Evolutionary conservation across 2,797 vertebrate species (phyloP).

Genomic region (Austrolebias charrua): DNA sequence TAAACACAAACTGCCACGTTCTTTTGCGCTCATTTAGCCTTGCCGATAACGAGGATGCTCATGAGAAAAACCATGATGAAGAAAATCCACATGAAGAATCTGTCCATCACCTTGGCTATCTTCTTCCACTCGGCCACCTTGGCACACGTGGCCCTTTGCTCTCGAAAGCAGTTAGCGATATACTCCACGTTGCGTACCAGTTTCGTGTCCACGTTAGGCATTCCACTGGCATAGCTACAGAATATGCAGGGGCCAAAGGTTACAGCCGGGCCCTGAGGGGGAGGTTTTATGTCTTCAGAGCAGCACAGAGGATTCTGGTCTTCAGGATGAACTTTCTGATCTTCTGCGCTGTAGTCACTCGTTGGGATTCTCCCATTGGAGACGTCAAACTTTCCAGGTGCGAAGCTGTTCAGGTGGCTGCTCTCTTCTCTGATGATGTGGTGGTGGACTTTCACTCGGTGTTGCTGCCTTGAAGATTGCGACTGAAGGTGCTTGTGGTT

Average conservation of each 20-base stretch:
- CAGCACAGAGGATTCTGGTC: slow-evolving; percentile 62
- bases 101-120: slow-evolving; percentile 97
- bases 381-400: slow-evolving; percentile 59
- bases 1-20: neutral
- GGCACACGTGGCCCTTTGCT: slow-evolving; percentile 87
- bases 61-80: slow-evolving; percentile 97
- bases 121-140: slow-evolving; percentile 98
- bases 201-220: slow-evolving; percentile 58
- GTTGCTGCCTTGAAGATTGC: slow-evolving; percentile 62
- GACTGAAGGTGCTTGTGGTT: slow-evolving; percentile 46
- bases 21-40: slow-evolving; percentile 73
- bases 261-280: slow-evolving; percentile 66
- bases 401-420: slow-evolving; percentile 48
- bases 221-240: slow-evolving; percentile 54
- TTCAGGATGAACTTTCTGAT: slow-evolving; percentile 49
- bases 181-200: slow-evolving; percentile 90
- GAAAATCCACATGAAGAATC: slow-evolving; percentile 99
- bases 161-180: slow-evolving; percentile 90
- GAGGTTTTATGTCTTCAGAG: slow-evolving; percentile 66
- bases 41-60: slow-evolving; percentile 92
- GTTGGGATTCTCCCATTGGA: slow-evolving; percentile 60
- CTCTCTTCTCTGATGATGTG: slow-evolving; percentile 66
- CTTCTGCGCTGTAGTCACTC: slow-evolving; percentile 65
- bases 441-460: slow-evolving; percentile 61
- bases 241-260: slow-evolving; percentile 74